A percentile compares a stretch with the other conserved stretches of the same genome.
phyloP scores from a whole-genome alignment of 2,888 invertebrate genomes.

The Malthinus seriepunctatus region DNA sequence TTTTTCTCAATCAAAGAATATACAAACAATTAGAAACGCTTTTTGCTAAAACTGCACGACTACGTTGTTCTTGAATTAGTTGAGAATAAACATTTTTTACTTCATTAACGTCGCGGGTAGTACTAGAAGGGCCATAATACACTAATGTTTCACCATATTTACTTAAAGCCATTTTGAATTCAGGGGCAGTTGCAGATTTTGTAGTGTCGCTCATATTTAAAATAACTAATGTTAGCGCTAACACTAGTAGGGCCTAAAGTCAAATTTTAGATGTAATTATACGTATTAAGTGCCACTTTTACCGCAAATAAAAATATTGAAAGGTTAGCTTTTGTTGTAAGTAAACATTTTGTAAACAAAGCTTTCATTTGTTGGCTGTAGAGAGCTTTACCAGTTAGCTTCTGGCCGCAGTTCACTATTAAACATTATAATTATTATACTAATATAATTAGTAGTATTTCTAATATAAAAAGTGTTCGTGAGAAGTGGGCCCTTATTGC shows the following conservation, averaged over 20 bases:
- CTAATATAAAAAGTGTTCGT: too few species aligned
- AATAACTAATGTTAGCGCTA: conserved; percentile 42
- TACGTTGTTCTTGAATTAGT: conserved; percentile 33
- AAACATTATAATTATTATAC: too few species aligned
- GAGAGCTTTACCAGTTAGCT: background rate
- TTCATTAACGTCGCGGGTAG: conserved; percentile 6
- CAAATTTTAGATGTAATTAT: background rate
- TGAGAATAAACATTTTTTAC: conserved; percentile 36
- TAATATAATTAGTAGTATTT: too few species aligned
- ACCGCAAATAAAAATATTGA: conserved; percentile 8
- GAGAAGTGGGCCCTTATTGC: too few species aligned
- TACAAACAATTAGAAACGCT: conserved; percentile 36
- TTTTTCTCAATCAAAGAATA: background rate
- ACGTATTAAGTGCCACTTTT: background rate
- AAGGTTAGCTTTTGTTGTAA: conserved; percentile 7
- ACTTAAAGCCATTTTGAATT: conserved; percentile 46
- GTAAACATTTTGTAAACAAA: conserved; percentile 11
- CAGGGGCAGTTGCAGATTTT: conserved; percentile 38
- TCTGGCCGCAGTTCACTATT: background rate
- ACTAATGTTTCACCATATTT: conserved; percentile 44
- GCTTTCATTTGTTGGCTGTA: background rate
- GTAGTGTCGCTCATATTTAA: conserved; percentile 40
- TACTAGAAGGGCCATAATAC: conserved; percentile 39
- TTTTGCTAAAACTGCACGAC: conserved; percentile 30
- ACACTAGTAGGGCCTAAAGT: conserved; percentile 10